phyloP scores from a whole-genome alignment of 1,140 invertebrate genomes.

The Ruditapes philippinarum region DNA sequence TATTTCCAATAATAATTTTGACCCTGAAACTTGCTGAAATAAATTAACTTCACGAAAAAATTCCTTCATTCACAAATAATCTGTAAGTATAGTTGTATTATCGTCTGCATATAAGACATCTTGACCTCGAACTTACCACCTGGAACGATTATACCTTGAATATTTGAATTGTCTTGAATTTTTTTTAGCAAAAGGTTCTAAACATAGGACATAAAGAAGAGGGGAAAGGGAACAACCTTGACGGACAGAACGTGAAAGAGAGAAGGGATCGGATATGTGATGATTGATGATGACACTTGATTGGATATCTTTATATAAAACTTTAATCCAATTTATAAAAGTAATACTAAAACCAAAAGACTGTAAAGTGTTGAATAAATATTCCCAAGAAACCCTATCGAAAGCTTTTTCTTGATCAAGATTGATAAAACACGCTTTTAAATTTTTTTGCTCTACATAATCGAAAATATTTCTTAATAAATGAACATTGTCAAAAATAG shows the following conservation, averaged over 20 bases:
- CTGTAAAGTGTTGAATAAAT: constrained; percentile 65
- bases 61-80: too few species aligned
- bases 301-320: constrained; percentile 68
- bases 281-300: constrained; percentile 72
- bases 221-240: constrained; percentile 86
- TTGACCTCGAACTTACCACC: constrained; percentile 59
- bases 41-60: too few species aligned
- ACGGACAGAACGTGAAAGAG: constrained; percentile 79
- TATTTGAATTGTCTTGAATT: constrained; percentile 62
- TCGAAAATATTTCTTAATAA: constrained; percentile 71
- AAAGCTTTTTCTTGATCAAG: constrained; percentile 76
- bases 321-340: constrained; percentile 72
- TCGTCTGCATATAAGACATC: constrained; percentile 72
- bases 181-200: constrained; percentile 81
- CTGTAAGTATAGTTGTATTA: constrained; percentile 60
- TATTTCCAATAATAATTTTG: too few species aligned
- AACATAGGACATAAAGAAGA: constrained; percentile 85
- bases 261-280: constrained; percentile 76
- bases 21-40: too few species aligned
- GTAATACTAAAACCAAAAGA: constrained; percentile 64
- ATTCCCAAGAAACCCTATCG: constrained; percentile 71
- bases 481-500: constrained; percentile 74
- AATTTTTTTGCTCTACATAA: constrained; percentile 70
- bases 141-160: constrained; percentile 69
- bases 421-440: constrained; percentile 60